Evolutionary conservation across 2,888 invertebrate genomes (phyloP).

Genomic region (Asteroscopus sphinx): DNA sequence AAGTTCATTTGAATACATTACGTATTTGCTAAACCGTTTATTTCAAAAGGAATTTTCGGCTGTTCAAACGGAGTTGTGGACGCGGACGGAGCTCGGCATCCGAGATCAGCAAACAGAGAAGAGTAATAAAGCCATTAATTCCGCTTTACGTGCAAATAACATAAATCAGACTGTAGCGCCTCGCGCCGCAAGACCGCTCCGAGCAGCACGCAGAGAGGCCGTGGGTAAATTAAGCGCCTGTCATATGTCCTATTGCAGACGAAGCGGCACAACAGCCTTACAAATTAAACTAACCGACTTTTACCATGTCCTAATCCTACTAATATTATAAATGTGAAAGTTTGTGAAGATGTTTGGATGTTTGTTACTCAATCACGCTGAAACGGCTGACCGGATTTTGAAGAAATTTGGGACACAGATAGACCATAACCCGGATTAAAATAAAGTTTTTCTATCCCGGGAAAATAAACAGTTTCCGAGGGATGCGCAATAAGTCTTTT

Average conservation of each 20-base stretch:
- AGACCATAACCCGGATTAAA: too few species aligned
- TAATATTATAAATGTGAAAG: too few species aligned
- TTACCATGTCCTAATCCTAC: too few species aligned
- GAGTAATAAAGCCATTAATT: slow-evolving; percentile 89
- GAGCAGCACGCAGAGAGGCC: slow-evolving; percentile 75
- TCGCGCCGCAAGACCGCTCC: slow-evolving; percentile 82
- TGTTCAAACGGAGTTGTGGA: slow-evolving; percentile 74
- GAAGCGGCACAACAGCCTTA: slow-evolving; percentile 66
- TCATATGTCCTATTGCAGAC: slow-evolving; percentile 77
- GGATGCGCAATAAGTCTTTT: too few species aligned
- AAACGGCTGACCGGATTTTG: too few species aligned
- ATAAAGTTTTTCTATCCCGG: too few species aligned
- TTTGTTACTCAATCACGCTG: too few species aligned
- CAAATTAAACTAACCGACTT: slow-evolving; percentile 72
- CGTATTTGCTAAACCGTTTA: slow-evolving; percentile 74
- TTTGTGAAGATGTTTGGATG: too few species aligned
- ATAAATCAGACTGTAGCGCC: slow-evolving; percentile 87
- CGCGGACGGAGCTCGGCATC: slow-evolving; percentile 72
- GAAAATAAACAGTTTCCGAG: too few species aligned
- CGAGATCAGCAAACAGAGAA: slow-evolving; percentile 86
- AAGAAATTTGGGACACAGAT: too few species aligned
- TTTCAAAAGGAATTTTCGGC: slow-evolving; percentile 74
- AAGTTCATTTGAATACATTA: slow-evolving; percentile 62
- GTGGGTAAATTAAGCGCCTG: slow-evolving; percentile 81
- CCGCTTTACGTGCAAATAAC: slow-evolving; percentile 88